Percentiles rank a stretch among this genome's conserved stretches.
These are phyloP conservation scores for Tribolium castaneum DNA, from an alignment of 1,140 invertebrate species.

Conservation along the genomic window DNA sequence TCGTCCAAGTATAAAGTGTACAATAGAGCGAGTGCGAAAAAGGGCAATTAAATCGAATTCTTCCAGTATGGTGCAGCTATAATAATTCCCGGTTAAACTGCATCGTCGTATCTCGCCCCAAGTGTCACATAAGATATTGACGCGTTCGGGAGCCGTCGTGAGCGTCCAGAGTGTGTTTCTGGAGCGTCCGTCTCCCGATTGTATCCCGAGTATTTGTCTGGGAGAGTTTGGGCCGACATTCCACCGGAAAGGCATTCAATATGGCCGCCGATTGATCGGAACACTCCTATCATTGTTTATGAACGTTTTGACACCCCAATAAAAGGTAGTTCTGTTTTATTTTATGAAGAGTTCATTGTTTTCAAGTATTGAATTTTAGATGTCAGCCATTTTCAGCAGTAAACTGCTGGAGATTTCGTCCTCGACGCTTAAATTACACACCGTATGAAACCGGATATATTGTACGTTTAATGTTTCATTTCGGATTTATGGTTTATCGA, in stretches of 20 bases:
- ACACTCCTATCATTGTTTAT: conserved; percentile 55
- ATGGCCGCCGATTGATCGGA: conserved; percentile 52
- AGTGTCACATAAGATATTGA: conserved; percentile 54
- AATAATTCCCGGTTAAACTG: conserved; percentile 48
- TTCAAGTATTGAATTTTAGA: conserved; percentile 39
- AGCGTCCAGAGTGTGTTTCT: not conserved
- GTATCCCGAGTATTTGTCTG: conserved; percentile 3
- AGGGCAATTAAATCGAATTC: not conserved
- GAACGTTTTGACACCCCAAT: conserved; percentile 52
- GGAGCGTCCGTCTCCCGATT: conserved; percentile 7
- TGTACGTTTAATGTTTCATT: conserved; percentile 29
- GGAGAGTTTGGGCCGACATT: conserved; percentile 35
- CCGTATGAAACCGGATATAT: conserved; percentile 17
- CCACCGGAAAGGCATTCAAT: conserved; percentile 48
- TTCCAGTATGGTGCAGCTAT: not conserved
- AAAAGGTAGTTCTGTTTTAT: conserved; percentile 48
- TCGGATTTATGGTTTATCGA: conserved; percentile 22
- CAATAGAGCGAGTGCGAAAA: no score
- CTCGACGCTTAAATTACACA: conserved; percentile 3
- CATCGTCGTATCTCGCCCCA: conserved; percentile 22
- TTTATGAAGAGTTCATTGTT: conserved; percentile 43
- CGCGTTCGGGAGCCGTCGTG: conserved; percentile 33
- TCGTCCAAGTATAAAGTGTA: no score
- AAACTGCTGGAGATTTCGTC: conserved; percentile 35
- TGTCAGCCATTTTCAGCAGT: conserved; percentile 40